These are phyloP conservation scores for Poliocrania exsul DNA, from an alignment of 2,797 vertebrate genomes.

Conservation along the genomic window DNA sequence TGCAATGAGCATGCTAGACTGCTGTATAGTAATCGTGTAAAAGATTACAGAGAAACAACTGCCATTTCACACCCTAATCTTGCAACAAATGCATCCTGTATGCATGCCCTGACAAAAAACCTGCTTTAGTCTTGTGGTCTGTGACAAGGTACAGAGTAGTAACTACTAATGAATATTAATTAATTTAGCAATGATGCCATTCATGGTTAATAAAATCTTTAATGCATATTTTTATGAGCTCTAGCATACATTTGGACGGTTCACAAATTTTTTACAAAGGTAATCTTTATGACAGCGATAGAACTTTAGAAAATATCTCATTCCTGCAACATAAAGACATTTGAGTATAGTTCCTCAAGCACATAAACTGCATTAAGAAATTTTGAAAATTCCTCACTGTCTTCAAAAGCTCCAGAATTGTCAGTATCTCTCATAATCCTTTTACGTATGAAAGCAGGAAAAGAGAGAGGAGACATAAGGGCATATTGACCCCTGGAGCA, in stretches of 20 bases:
- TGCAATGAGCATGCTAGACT: not conserved
- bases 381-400: not conserved
- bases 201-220: not conserved
- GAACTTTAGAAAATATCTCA: not conserved
- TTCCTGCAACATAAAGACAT: not conserved
- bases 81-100: not conserved
- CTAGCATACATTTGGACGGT: not conserved
- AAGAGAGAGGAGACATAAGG: not conserved
- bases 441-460: not conserved
- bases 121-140: not conserved
- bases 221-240: not conserved
- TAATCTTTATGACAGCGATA: not conserved
- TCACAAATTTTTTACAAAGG: not conserved
- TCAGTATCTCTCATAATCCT: not conserved
- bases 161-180: not conserved
- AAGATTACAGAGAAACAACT: not conserved
- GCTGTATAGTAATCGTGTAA: not conserved
- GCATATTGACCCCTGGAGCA: not conserved
- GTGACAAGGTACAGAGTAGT: not conserved
- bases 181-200: not conserved
- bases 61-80: not conserved
- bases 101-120: not conserved
- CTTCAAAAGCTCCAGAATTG: not conserved
- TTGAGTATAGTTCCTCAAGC: not conserved
- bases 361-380: not conserved